Conservation (phyloP, 2,113 vertebrate genomes). For the Aplodontia rufa region DNA sequence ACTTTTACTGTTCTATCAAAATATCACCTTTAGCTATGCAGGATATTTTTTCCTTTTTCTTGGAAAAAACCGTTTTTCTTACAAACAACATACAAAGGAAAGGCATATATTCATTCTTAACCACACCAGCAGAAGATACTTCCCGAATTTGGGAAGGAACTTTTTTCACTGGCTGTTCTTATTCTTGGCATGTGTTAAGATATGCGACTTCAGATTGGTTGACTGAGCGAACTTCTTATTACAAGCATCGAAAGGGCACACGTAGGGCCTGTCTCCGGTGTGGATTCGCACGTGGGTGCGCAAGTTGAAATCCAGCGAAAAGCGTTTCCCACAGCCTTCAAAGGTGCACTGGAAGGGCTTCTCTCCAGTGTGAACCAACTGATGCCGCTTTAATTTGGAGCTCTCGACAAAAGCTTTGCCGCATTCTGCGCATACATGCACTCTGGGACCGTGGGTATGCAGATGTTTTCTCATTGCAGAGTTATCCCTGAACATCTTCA, state of each 20-base stretch:
- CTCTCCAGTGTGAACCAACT: constrained; percentile 97
- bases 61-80: constrained; percentile 85
- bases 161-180: constrained; percentile 92
- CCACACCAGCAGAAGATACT: constrained; percentile 84
- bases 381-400: constrained; percentile 96
- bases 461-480: constrained; percentile 95
- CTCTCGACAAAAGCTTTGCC: constrained; percentile 96
- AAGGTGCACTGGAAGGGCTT: constrained; percentile 98
- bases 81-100: constrained; percentile 91
- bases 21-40: constrained; percentile 80
- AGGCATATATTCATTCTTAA: constrained; percentile 82
- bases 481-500: constrained; percentile 97
- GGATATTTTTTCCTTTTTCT: constrained; percentile 62
- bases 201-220: constrained; percentile 98
- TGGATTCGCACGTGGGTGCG: constrained; percentile 98
- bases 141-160: constrained; percentile 76
- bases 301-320: constrained; percentile 98
- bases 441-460: constrained; percentile 94
- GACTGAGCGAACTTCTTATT: constrained; percentile 96
- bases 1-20: constrained; percentile 88
- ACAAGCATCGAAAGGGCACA: constrained; percentile 94
- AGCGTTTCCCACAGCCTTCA: constrained; percentile 96
- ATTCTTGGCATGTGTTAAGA: constrained; percentile 95
- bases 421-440: constrained; percentile 94
- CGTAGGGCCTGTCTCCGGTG: constrained; percentile 95